Evolutionary conservation across 2,797 vertebrate genomes (phyloP).

Genomic region (Chrysolophus pictus): DNA sequence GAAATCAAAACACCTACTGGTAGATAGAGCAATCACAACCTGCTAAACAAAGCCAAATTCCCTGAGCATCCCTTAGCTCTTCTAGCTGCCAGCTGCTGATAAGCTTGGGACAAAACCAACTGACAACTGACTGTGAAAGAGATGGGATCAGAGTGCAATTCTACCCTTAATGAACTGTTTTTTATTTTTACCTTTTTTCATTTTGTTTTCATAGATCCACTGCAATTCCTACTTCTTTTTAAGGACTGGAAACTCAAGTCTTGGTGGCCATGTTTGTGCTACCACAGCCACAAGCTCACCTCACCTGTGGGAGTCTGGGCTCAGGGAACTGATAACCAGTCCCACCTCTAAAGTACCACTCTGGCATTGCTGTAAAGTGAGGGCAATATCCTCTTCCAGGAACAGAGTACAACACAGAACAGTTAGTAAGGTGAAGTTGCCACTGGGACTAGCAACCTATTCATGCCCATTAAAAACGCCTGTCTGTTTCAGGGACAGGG

Average conservation of each 20-base stretch:
- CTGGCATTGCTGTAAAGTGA: not conserved
- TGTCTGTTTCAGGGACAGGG: not conserved
- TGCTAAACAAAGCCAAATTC: constrained; percentile 32
- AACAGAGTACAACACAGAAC: not conserved
- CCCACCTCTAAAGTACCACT: not conserved
- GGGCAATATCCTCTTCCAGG: not conserved
- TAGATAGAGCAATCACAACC: not conserved
- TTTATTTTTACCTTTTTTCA: not conserved
- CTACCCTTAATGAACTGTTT: not conserved
- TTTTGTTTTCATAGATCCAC: not conserved
- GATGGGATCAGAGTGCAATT: not conserved
- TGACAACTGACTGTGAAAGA: not conserved
- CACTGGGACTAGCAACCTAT: not conserved
- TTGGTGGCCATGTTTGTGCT: not conserved
- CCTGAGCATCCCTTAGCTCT: constrained; percentile 13
- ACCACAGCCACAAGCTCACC: not conserved
- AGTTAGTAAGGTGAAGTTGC: not conserved
- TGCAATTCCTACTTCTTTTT: not conserved
- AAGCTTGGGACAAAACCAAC: constrained; percentile 20
- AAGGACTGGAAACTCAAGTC: not conserved
- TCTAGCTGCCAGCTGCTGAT: not conserved
- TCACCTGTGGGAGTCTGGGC: not conserved
- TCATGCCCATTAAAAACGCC: not conserved
- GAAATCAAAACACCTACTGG: constrained; percentile 1
- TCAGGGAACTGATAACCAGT: rapidly evolving